These are phyloP conservation scores for Xiphias gladius DNA, from an alignment of 2,113 vertebrate genomes.

Conservation along the genomic window DNA sequence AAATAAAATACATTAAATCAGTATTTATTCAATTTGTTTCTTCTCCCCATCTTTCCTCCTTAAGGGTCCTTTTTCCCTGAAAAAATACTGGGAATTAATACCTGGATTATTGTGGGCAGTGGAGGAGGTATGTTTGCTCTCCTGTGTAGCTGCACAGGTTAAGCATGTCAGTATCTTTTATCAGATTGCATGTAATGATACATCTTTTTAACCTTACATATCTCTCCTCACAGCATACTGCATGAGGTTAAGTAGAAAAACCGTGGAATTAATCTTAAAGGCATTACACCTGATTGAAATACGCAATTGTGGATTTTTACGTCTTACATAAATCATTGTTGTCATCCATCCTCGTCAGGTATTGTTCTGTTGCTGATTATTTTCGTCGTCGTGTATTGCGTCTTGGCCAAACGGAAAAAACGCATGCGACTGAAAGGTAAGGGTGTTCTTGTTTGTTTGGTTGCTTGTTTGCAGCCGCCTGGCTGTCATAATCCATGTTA, in stretches of 20 bases:
- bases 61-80: fast-evolving
- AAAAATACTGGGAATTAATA: constrained; percentile 1
- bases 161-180: neutral
- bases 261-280: too few species aligned
- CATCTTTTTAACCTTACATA: neutral
- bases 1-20: neutral
- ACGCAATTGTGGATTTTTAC: neutral
- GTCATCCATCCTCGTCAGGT: constrained; percentile 45
- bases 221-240: neutral
- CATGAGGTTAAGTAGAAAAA: too few species aligned
- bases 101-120: constrained; percentile 48
- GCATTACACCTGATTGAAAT: neutral
- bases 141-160: neutral
- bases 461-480: too few species aligned
- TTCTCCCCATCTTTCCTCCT: neutral
- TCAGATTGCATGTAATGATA: neutral
- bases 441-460: neutral
- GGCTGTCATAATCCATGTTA: too few species aligned
- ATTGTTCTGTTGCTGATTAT: constrained; percentile 57
- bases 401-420: constrained; percentile 23
- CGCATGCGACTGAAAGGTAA: constrained; percentile 29
- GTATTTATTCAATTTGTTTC: neutral
- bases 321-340: neutral
- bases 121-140: constrained; percentile 65
- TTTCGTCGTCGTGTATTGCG: constrained; percentile 47